phyloP scores from a whole-genome alignment of 2,888 invertebrate genomes.

The Lamellibrachia satsuma region DNA sequence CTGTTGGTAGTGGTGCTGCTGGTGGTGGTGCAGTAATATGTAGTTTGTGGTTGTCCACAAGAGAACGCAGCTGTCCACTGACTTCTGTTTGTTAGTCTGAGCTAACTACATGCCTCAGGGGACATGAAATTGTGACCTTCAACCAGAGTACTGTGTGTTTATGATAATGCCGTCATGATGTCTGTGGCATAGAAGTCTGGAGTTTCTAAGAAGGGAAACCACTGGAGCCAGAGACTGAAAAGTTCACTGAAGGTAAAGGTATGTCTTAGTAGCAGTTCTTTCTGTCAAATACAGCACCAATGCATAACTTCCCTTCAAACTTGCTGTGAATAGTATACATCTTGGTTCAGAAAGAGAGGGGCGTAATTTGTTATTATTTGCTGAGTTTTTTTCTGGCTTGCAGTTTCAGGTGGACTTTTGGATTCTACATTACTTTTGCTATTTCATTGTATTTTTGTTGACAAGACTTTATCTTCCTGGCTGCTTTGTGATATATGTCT shows the following conservation, averaged over 20 bases:
- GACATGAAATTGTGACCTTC: neutral
- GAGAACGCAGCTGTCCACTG: neutral
- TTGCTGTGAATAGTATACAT: neutral
- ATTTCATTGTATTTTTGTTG: neutral
- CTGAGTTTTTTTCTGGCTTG: neutral
- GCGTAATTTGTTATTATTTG: too few species aligned
- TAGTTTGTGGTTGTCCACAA: neutral
- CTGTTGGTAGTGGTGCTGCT: neutral
- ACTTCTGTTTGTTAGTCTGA: neutral
- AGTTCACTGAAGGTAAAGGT: neutral
- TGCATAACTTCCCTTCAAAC: neutral
- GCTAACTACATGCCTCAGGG: neutral
- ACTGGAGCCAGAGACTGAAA: neutral
- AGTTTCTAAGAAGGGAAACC: neutral
- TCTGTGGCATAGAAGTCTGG: neutral
- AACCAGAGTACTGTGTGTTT: neutral
- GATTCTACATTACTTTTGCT: neutral
- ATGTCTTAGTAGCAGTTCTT: neutral
- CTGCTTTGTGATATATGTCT: neutral
- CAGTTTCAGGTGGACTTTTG: neutral
- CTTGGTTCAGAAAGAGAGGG: too few species aligned
- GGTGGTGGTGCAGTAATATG: neutral
- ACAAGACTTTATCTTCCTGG: too few species aligned
- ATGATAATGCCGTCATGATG: neutral
- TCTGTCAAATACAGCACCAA: neutral